Conservation (phyloP, 64 coral and sea anemone species). For the Cladopsammia gracilis region DNA sequence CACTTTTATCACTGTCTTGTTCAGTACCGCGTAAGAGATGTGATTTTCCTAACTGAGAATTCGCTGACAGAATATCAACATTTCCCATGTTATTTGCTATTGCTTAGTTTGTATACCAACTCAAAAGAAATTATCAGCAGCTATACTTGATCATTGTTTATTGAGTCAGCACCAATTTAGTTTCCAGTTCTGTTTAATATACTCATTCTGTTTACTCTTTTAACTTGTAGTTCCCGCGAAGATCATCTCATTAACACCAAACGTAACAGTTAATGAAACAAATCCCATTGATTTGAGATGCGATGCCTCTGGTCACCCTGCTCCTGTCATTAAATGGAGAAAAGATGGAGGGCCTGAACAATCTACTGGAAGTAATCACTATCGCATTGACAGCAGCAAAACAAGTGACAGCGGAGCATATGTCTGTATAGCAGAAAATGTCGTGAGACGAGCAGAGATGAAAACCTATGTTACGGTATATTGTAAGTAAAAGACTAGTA, state of each 20-base stretch:
- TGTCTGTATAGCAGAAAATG: neutral
- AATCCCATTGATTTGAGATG: neutral
- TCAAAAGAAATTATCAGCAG: too few relatives aligned
- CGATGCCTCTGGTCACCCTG: neutral
- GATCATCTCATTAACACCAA: neutral
- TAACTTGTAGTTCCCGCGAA: neutral
- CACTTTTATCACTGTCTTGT: too few relatives aligned
- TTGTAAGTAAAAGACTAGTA: slow-evolving; percentile 1
- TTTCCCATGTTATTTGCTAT: too few relatives aligned
- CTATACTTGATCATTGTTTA: too few relatives aligned
- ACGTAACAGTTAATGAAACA: neutral
- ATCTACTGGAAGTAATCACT: too few relatives aligned
- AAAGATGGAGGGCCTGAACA: neutral
- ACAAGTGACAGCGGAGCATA: neutral
- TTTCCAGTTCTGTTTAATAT: neutral
- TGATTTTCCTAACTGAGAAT: too few relatives aligned
- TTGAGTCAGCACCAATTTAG: neutral
- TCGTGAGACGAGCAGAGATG: neutral
- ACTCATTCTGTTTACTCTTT: neutral
- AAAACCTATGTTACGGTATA: neutral
- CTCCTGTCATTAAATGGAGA: neutral
- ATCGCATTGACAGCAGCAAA: neutral
- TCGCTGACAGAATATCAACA: too few relatives aligned
- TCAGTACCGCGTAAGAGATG: too few relatives aligned
- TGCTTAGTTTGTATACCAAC: too few relatives aligned